A percentile compares a stretch with the other conserved stretches of the same genome.
These are phyloP conservation scores for Mastomys natalensis DNA, from an alignment of 2,113 vertebrate species.

Conservation along the genomic window DNA sequence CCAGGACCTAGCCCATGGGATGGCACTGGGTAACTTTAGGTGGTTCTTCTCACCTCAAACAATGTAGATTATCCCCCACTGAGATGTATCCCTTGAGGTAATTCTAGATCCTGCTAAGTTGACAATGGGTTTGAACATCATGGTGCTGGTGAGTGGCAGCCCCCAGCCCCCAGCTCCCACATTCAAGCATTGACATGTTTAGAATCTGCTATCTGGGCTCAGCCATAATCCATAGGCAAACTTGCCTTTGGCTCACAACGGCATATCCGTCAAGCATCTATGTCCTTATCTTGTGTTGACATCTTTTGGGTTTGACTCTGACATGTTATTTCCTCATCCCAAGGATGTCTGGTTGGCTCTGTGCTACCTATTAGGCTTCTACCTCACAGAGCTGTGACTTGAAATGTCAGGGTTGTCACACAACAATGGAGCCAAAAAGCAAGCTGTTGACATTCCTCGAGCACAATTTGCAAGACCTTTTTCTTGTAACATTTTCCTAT, in stretches of 20 bases:
- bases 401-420: slow-evolving; percentile 68
- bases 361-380: slow-evolving; percentile 50
- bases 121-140: no score
- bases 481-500: slow-evolving; percentile 55
- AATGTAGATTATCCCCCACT: neutral
- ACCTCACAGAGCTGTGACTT: slow-evolving; percentile 52
- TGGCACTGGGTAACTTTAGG: neutral
- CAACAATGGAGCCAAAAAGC: slow-evolving; percentile 57
- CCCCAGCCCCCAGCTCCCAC: neutral
- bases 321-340: slow-evolving; percentile 35
- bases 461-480: slow-evolving; percentile 52
- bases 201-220: neutral
- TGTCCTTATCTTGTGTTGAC: slow-evolving; percentile 57
- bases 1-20: no score
- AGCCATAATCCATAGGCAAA: neutral
- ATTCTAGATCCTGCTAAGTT: neutral
- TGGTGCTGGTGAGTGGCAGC: neutral
- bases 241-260: neutral
- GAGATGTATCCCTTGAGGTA: neutral
- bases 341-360: slow-evolving; percentile 2
- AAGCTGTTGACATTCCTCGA: slow-evolving; percentile 69
- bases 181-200: neutral
- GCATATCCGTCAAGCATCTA: neutral
- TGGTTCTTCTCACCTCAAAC: neutral
- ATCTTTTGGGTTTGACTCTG: neutral